Conservation (phyloP, 2,113 vertebrate species). For the human (Homo sapiens) region DNA sequence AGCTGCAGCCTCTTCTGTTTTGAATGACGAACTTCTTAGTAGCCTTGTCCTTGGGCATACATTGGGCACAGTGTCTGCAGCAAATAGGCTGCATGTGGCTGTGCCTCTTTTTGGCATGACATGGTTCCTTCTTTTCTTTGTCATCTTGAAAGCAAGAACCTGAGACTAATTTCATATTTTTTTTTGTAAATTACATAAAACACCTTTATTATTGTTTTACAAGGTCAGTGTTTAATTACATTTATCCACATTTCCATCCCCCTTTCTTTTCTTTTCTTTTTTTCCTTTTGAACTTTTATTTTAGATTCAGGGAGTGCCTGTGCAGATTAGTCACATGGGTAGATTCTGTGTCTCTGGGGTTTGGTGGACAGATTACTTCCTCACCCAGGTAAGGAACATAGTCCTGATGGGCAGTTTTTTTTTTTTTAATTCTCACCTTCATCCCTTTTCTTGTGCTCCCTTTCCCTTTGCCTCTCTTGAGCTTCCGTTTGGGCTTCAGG, state of each 20-base stretch:
- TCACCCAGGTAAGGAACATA: no score
- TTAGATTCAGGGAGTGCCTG: background rate
- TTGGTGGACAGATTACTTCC: no score
- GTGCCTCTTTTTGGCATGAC: background rate
- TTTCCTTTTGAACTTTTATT: background rate
- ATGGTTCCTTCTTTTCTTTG: background rate
- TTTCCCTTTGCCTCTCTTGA: background rate
- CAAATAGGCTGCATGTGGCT: background rate
- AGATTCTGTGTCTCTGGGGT: no score
- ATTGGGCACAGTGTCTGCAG: background rate
- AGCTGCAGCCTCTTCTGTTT: background rate
- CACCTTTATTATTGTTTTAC: background rate
- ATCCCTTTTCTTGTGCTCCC: background rate
- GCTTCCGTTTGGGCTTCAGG: background rate
- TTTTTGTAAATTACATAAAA: background rate
- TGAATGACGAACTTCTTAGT: background rate
- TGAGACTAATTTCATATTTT: background rate
- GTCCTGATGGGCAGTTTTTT: no score
- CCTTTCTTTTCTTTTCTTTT: background rate
- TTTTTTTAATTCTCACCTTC: no score
- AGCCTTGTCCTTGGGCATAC: background rate
- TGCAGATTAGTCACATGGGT: no score
- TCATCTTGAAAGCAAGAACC: background rate
- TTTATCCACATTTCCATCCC: background rate
- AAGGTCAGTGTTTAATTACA: background rate